Percentiles rank a stretch among this genome's conserved stretches.
Conservation (phyloP, 1,140 invertebrate species). For the Ceratina japonica region DNA sequence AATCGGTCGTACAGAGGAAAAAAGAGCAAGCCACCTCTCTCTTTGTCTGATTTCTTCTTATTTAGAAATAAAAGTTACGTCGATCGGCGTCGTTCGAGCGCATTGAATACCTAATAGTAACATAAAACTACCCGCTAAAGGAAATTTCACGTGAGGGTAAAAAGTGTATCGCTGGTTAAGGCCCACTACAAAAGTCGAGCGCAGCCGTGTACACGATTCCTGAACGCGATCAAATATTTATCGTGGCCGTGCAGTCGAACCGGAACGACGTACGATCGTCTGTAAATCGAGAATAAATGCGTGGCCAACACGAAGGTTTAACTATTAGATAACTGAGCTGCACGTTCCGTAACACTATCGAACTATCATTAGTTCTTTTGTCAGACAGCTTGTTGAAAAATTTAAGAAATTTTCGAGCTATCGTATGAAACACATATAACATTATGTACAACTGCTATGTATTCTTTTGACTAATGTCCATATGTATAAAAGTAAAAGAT, state of each 20-base stretch:
- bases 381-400: too few species aligned
- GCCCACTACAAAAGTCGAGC: background rate
- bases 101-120: too few species aligned
- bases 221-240: constrained; percentile 36
- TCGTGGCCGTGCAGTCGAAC: background rate
- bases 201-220: constrained; percentile 10
- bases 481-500: too few species aligned
- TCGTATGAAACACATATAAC: too few species aligned
- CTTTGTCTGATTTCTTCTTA: background rate
- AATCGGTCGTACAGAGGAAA: background rate
- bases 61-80: background rate
- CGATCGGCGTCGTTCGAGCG: too few species aligned
- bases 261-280: constrained; percentile 9
- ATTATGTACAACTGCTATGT: too few species aligned
- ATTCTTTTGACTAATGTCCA: too few species aligned
- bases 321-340: constrained; percentile 2
- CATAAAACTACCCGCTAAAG: too few species aligned
- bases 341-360: background rate
- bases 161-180: background rate
- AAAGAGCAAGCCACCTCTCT: background rate
- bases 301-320: background rate
- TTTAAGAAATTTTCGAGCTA: too few species aligned
- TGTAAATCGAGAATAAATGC: constrained; percentile 32
- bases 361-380: background rate
- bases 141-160: background rate